A percentile compares a stretch with the other conserved stretches of the same genome.
phyloP scores from a whole-genome alignment of 2,888 invertebrate genomes.

The Orthosia incerta region DNA sequence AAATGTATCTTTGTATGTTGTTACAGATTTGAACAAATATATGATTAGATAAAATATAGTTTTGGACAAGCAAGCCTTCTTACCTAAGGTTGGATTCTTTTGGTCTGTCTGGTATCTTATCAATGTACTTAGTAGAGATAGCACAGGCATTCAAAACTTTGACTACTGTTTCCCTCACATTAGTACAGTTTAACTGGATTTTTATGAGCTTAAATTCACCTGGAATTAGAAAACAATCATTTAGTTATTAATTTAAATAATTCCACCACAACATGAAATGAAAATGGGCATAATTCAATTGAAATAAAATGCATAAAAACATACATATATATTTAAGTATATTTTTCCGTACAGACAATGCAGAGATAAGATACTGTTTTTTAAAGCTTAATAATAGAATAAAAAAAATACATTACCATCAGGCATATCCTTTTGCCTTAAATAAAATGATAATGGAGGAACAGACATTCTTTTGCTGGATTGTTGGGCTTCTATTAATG shows the following conservation, averaged over 20 bases:
- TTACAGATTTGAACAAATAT: conserved; percentile 21
- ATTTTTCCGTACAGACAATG: background rate
- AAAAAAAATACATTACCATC: conserved; percentile 79
- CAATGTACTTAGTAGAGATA: conserved; percentile 96
- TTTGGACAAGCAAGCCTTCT: conserved; percentile 43
- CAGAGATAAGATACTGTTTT: background rate
- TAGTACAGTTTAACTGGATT: conserved; percentile 93
- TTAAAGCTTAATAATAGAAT: background rate
- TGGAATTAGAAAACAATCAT: conserved; percentile 75
- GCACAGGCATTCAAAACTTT: conserved; percentile 95
- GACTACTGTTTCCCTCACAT: conserved; percentile 94
- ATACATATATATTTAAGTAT: too few species aligned
- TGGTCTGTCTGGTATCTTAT: conserved; percentile 91
- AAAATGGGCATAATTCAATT: background rate
- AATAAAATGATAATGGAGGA: conserved; percentile 94
- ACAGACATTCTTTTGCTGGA: conserved; percentile 91
- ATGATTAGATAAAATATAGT: conserved; percentile 34
- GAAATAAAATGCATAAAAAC: background rate
- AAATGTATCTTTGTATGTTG: background rate
- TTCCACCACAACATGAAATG: background rate
- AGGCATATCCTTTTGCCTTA: conserved; percentile 92
- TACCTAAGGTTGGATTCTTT: conserved; percentile 77
- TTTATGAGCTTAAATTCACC: conserved; percentile 94
- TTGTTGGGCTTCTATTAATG: conserved; percentile 95
- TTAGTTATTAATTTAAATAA: background rate